Conservation (phyloP, 2,113 vertebrate species). For the Lycocorax pyrrhopterus region DNA sequence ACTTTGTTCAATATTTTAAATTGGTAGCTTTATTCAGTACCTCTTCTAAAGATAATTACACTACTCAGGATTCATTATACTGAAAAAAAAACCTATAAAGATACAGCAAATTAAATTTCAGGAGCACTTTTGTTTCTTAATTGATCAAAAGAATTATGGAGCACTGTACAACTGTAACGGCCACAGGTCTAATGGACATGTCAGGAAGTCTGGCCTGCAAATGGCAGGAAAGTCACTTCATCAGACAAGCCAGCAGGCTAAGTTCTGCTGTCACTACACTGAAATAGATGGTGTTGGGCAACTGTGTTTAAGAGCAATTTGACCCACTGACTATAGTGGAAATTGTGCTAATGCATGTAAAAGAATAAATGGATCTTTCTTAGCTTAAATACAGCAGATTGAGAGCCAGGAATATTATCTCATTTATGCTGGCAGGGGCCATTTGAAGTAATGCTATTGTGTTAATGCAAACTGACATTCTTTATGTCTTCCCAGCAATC, state of each 20-base stretch:
- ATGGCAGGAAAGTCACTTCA: neutral
- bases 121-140: constrained; percentile 17
- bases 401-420: neutral
- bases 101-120: constrained; percentile 6
- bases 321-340: neutral
- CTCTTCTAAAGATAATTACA: constrained; percentile 30
- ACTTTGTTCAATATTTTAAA: constrained; percentile 38
- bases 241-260: neutral
- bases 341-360: neutral
- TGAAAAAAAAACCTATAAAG: neutral
- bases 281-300: neutral
- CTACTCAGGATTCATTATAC: neutral
- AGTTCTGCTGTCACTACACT: neutral
- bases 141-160: constrained; percentile 6
- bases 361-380: neutral
- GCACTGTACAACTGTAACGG: fast-evolving
- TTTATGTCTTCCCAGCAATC: neutral
- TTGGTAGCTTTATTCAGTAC: constrained; percentile 16
- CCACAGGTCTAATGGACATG: neutral
- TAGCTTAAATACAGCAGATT: neutral
- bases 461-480: neutral
- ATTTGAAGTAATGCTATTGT: neutral
- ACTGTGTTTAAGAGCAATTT: neutral
- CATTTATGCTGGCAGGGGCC: neutral
- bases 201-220: neutral